These are phyloP conservation scores for Siniperca chuatsi DNA, from an alignment of 2,113 vertebrate genomes.

Conservation along the genomic window DNA sequence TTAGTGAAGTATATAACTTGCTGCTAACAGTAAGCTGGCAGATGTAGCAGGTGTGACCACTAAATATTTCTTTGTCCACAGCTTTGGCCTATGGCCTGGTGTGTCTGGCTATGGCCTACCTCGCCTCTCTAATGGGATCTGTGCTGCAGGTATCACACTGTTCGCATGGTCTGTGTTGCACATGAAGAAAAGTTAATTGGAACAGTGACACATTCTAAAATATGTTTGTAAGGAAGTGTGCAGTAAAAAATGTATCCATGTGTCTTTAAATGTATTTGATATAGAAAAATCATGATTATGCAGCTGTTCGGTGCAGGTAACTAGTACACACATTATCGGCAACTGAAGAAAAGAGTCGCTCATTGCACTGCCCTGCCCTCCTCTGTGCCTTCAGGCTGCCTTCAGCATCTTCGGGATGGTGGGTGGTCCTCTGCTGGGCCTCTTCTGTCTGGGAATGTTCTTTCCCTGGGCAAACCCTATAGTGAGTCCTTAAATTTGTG, in stretches of 20 bases:
- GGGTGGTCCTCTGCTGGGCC: slow-evolving; percentile 92
- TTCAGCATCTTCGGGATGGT: slow-evolving; percentile 99
- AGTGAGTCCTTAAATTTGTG: slow-evolving; percentile 83
- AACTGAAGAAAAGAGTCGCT: no score
- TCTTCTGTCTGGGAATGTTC: slow-evolving; percentile 97
- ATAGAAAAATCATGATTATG: background rate
- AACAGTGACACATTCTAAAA: background rate
- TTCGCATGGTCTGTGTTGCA: background rate
- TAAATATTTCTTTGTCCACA: slow-evolving; percentile 55
- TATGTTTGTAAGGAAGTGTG: background rate
- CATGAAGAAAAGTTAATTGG: no score
- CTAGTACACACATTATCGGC: background rate
- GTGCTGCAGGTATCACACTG: slow-evolving; percentile 89
- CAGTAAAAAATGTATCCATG: background rate
- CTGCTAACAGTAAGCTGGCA: background rate
- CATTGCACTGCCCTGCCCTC: background rate
- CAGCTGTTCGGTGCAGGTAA: background rate
- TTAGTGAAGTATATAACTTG: background rate
- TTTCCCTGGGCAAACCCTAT: slow-evolving; percentile 93
- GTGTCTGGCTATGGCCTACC: slow-evolving; percentile 96
- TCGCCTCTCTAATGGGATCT: slow-evolving; percentile 93
- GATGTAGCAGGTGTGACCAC: background rate
- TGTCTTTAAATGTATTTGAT: background rate
- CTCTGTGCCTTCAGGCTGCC: slow-evolving; percentile 86
- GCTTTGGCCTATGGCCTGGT: slow-evolving; percentile 92